phyloP scores from a whole-genome alignment of 2,797 vertebrate genomes.

The Odontamblyopus rebecca region DNA sequence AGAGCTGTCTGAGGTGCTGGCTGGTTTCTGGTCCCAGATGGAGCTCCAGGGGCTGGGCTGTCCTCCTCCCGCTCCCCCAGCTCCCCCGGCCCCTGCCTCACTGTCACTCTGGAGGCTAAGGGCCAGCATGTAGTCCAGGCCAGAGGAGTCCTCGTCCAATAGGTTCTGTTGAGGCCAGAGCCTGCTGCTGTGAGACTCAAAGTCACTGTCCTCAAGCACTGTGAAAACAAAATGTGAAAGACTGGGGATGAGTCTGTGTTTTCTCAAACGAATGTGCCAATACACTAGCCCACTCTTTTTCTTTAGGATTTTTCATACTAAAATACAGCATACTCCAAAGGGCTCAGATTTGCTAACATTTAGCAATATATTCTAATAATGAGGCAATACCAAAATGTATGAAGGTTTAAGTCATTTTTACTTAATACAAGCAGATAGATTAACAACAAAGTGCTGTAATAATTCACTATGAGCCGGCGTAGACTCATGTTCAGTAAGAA shows the following conservation, averaged over 20 bases:
- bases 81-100: slow-evolving; percentile 68
- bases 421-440: too few species aligned
- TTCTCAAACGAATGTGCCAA: not conserved
- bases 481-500: not conserved
- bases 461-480: too few species aligned
- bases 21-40: slow-evolving; percentile 72
- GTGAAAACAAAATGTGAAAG: slow-evolving; percentile 15
- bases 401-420: too few species aligned
- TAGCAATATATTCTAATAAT: too few species aligned
- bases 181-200: slow-evolving; percentile 59
- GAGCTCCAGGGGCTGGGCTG: slow-evolving; percentile 70
- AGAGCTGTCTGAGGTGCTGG: slow-evolving; percentile 36
- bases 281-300: not conserved
- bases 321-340: too few species aligned
- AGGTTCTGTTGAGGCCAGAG: slow-evolving; percentile 47
- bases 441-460: too few species aligned
- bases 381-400: too few species aligned
- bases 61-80: slow-evolving; percentile 61
- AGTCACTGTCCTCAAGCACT: slow-evolving; percentile 68
- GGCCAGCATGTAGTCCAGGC: slow-evolving; percentile 88
- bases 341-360: too few species aligned
- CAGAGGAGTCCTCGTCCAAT: slow-evolving; percentile 74
- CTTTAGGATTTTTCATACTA: too few species aligned
- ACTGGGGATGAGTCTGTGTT: not conserved
- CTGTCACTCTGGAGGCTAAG: slow-evolving; percentile 86